These are phyloP conservation scores for Caenorhabditis sp. DNA, from an alignment of 2,888 invertebrate genomes.

Conservation along the genomic window DNA sequence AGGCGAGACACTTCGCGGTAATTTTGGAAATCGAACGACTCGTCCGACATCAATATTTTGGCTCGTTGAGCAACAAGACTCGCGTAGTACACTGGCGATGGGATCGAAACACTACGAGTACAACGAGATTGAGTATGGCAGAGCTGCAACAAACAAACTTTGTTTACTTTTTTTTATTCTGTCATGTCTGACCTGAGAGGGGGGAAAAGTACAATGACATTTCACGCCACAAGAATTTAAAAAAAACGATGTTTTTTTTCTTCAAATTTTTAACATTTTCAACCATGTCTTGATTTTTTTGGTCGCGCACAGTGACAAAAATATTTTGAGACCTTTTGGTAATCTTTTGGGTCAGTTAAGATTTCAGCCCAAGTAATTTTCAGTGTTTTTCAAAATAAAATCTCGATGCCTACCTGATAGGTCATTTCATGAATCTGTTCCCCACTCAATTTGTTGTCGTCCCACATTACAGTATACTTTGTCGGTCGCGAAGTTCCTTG, in stretches of 20 bases:
- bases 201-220: too few species aligned
- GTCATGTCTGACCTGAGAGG: too few species aligned
- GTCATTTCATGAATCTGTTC: conserved; percentile 35
- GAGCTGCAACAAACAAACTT: conserved; percentile 15
- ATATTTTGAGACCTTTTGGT: too few species aligned
- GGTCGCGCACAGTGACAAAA: too few species aligned
- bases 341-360: too few species aligned
- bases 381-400: neutral
- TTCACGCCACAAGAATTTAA: too few species aligned
- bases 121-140: conserved; percentile 41
- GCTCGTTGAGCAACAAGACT: conserved; percentile 33
- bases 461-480: conserved; percentile 38
- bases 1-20: conserved; percentile 14
- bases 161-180: too few species aligned
- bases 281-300: too few species aligned
- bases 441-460: conserved; percentile 20
- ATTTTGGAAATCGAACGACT: conserved; percentile 15
- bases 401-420: conserved; percentile 21
- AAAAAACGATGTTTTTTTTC: too few species aligned
- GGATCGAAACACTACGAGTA: conserved; percentile 41
- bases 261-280: too few species aligned
- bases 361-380: neutral
- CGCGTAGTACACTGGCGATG: conserved; percentile 42
- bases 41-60: conserved; percentile 30
- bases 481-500: conserved; percentile 42